Evolutionary conservation across 1,140 invertebrate genomes (phyloP), one percentile per base, ranked within the genome.

Genomic region (Lanistes nyassanus): DNA sequence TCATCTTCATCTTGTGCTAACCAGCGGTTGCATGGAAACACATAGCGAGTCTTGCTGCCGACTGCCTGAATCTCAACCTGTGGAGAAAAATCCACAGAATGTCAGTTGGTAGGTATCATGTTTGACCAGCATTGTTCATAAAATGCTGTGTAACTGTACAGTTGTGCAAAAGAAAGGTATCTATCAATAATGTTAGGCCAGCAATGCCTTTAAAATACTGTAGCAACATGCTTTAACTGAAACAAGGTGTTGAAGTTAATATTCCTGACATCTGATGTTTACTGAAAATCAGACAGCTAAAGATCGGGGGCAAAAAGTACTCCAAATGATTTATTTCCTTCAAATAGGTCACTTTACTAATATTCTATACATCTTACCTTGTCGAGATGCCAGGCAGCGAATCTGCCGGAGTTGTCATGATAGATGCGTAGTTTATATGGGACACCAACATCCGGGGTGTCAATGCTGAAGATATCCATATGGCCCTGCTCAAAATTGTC

Each of bases 1-100:
- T 89, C 88, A 73, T 88, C 89, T 77, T 90, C 88, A 76, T 88
- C 84, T 11, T 80, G 78, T 13, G 89, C 86, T 67, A 90, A 69
- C 89, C 89, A 90, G n/a, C 85, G 74, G 7, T 82, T 79, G 82
- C 89, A 89, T 2, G 75, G 76, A 76, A 89, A 90, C n/a, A 60
- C 68, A 76, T 84, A 90, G 36, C 77, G 80, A 56, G 88, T 83
- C 71, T 87, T 84, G 7, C 83, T 83, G 6, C 66, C 65, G 82
- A 85, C 80, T 56, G 85, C 88, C 71, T 89, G 85, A 77, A 89
- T 81, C 70, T 89, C 88, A 79, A 90, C 81, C 88, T 89, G 73
- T 19, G 76, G 76, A 2, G 69, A 21, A 36, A n/a, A 58, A 64
- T 19, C 19, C 29, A 74, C 39, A 47, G 9, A 26, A 5, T 60